These are phyloP conservation scores for Sebastes umbrosus DNA, from an alignment of 2,797 vertebrate genomes.

Conservation along the genomic window DNA sequence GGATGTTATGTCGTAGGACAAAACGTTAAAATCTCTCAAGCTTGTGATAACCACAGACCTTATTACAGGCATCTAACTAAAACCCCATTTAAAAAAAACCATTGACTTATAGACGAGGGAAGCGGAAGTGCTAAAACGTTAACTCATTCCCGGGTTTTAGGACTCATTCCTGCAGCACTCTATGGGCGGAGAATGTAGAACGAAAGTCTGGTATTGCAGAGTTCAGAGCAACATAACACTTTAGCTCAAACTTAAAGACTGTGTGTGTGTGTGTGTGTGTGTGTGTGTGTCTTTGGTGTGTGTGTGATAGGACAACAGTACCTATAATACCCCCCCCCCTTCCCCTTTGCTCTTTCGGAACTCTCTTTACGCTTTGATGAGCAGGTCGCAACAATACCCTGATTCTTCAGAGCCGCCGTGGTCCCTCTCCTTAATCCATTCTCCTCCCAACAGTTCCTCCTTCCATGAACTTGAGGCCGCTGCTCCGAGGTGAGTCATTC, in stretches of 20 bases:
- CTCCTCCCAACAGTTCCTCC: slow-evolving; percentile 37
- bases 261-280: not conserved
- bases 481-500: slow-evolving; percentile 4
- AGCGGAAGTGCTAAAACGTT: too few relatives aligned
- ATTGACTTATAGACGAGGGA: too few relatives aligned
- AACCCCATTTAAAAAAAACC: too few relatives aligned
- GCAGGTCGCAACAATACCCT: slow-evolving; percentile 67
- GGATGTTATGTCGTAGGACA: too few relatives aligned
- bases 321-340: slow-evolving; percentile 12
- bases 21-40: too few relatives aligned
- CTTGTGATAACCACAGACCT: too few relatives aligned
- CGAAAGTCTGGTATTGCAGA: not conserved
- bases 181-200: not conserved
- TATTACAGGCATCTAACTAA: too few relatives aligned
- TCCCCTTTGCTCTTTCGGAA: slow-evolving; percentile 42
- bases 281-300: not conserved
- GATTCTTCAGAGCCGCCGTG: slow-evolving; percentile 63
- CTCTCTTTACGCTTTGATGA: slow-evolving; percentile 72
- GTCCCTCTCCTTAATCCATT: slow-evolving; percentile 64
- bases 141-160: too few relatives aligned
- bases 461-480: slow-evolving; percentile 70
- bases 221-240: slow-evolving; percentile 1
- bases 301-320: slow-evolving; percentile 14
- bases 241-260: not conserved
- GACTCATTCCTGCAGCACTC: too few relatives aligned